phyloP scores from a whole-genome alignment of 2,888 invertebrate species.

The Plebejus argus region DNA sequence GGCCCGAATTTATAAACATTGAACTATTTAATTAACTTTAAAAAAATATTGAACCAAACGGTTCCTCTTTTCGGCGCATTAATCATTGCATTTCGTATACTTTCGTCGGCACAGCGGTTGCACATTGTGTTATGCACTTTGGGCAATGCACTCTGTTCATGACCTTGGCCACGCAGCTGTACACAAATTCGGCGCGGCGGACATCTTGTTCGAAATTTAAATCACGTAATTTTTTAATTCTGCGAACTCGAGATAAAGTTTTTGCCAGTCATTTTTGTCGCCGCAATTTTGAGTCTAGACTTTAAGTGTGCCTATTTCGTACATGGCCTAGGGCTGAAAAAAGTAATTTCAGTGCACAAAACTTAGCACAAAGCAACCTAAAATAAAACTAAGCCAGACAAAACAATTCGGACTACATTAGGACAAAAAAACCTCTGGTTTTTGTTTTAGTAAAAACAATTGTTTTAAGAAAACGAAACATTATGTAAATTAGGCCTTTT shows the following conservation, averaged over 20 bases:
- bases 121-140: slow-evolving; percentile 53
- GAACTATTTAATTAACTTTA: too few relatives aligned
- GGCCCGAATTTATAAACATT: too few relatives aligned
- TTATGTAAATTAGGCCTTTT: slow-evolving; percentile 48
- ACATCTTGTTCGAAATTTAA: slow-evolving; percentile 42
- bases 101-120: slow-evolving; percentile 56
- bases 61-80: neutral
- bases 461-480: slow-evolving; percentile 52
- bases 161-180: slow-evolving; percentile 78
- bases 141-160: slow-evolving; percentile 75
- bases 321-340: slow-evolving; percentile 16
- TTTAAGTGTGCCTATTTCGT: neutral
- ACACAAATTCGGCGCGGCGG: slow-evolving; percentile 44
- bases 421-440: slow-evolving; percentile 31
- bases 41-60: neutral
- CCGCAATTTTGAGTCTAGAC: neutral
- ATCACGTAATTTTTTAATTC: slow-evolving; percentile 31
- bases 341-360: slow-evolving; percentile 26
- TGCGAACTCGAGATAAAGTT: neutral
- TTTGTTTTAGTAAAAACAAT: slow-evolving; percentile 47
- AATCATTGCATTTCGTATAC: slow-evolving; percentile 46
- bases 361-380: slow-evolving; percentile 26
- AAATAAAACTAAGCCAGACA: slow-evolving; percentile 30
- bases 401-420: slow-evolving; percentile 31
- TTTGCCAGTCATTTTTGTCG: neutral